Base-by-base conservation (phyloP, 1,140 invertebrate genomes). In the Lasioglossum baleicum region DNA sequence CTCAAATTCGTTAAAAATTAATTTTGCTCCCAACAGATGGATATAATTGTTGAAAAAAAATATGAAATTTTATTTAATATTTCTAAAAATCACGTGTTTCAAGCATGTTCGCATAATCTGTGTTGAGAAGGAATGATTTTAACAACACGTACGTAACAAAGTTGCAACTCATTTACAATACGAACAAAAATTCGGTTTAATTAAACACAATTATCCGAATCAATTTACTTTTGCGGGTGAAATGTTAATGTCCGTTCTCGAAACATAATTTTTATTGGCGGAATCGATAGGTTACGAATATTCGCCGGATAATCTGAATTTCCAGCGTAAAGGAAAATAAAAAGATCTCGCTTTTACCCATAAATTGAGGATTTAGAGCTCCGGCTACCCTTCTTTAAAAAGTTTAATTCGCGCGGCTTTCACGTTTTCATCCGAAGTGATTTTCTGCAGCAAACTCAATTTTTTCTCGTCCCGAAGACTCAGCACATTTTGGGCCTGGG, bases 401-500 rank as follows among this genome's bases (percentile, higher is more conserved):
- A 63, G 26, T n/a, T 77, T 68, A 70, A 76, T 69, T 70, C 40
- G 8, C 44, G 40, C 35, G 15, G n/a, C 44, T 10, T 35, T 61
- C 13, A 71, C 26, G 22, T 61, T 70, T 71, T 53, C 11, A 51
- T 71, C 58, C 31, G 15, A 53, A 53, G 75, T 53, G 61, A 77
- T 71, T 77, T 61, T 42, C 58, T 15, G 15, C 26, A 56, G 63
- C 40, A 44, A 26, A 68, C 63, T 77, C 42, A 77, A 22, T 77
- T 71, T 71, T 77, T 77, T n/a, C 58, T 15, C 8, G 15, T 35
- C 10, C 10, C 17, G 42, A 61, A 35, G 66, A 61, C 44, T 77
- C 75, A 71, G 75, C 67, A 63, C 22, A 71, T 44, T 53, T 77
- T 53, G 42, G 56, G 13, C 61, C 15, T 3, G 44, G 42, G 31